These are phyloP conservation scores for Xiphophorus couchianus DNA, from an alignment of 2,113 vertebrate species.

Conservation along the genomic window DNA sequence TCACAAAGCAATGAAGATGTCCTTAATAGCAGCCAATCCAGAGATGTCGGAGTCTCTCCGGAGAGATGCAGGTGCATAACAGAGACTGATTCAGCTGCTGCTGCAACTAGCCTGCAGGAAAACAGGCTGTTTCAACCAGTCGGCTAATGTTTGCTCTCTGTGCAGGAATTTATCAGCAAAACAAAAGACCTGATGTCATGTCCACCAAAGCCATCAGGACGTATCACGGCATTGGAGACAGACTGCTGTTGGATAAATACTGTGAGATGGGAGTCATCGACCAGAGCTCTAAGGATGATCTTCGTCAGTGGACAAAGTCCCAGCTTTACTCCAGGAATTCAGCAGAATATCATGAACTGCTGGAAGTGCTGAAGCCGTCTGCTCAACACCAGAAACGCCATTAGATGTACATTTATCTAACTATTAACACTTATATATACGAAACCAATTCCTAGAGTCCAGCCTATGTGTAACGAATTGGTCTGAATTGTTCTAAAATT, in stretches of 20 bases:
- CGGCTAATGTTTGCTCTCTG: background rate
- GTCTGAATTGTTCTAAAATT: too few relatives aligned
- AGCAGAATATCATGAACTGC: slow-evolving; percentile 2
- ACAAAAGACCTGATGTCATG: background rate
- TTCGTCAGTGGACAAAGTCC: background rate
- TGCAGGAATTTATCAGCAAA: background rate
- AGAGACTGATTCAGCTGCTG: too few relatives aligned
- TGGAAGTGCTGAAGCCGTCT: background rate
- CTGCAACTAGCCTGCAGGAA: too few relatives aligned
- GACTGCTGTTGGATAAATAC: background rate
- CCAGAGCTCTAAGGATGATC: background rate
- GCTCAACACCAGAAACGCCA: background rate
- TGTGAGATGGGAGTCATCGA: background rate
- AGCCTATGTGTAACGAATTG: too few relatives aligned
- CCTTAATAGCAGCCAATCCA: background rate
- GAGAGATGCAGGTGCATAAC: slow-evolving; percentile 8
- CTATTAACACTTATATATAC: too few relatives aligned
- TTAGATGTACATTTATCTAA: background rate
- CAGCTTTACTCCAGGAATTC: background rate
- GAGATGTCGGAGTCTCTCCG: background rate
- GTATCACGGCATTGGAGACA: background rate
- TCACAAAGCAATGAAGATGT: background rate
- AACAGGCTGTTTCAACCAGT: background rate
- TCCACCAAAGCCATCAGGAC: background rate
- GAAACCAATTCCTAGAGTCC: too few relatives aligned